These are phyloP conservation scores for Pteria penguin DNA, from an alignment of 2,888 invertebrate species.

Conservation along the genomic window DNA sequence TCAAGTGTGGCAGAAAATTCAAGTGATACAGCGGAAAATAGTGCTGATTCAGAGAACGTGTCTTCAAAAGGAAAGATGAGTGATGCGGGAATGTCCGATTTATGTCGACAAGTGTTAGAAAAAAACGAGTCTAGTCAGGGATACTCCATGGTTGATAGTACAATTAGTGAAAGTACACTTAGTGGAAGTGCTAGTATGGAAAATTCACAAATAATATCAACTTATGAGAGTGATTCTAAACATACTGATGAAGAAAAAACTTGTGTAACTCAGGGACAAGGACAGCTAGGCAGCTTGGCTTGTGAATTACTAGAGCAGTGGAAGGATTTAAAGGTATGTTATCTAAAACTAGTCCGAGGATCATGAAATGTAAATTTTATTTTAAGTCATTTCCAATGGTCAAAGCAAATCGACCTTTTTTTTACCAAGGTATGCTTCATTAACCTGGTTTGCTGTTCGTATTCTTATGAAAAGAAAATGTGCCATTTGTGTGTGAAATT, in stretches of 20 bases:
- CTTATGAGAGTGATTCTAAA: conserved; percentile 44
- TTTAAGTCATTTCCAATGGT: too few relatives aligned
- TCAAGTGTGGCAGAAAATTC: conserved; percentile 53
- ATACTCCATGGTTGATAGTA: conserved; percentile 10
- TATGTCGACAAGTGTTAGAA: conserved; percentile 53
- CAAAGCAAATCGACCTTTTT: too few relatives aligned
- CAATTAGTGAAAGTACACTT: conserved; percentile 20
- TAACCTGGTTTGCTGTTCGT: too few relatives aligned
- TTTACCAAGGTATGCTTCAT: too few relatives aligned
- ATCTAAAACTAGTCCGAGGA: too few relatives aligned
- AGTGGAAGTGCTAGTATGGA: conserved; percentile 20
- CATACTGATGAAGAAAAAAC: conserved; percentile 56
- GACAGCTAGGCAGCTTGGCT: conserved; percentile 69
- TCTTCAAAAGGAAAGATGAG: conserved; percentile 9
- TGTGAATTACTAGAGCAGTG: conserved; percentile 86
- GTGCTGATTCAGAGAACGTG: conserved; percentile 22
- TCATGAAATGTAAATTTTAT: too few relatives aligned
- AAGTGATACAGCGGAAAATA: conserved; percentile 26
- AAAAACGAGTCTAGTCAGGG: conserved; percentile 36
- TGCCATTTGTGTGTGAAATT: too few relatives aligned
- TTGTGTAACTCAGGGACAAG: conserved; percentile 15
- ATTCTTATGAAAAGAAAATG: too few relatives aligned
- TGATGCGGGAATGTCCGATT: conserved; percentile 30
- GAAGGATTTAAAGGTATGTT: conserved; percentile 83
- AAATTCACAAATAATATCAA: conserved; percentile 10